These are phyloP conservation scores for Thinocorus orbignyianus DNA, from an alignment of 2,113 vertebrate genomes.

Conservation along the genomic window DNA sequence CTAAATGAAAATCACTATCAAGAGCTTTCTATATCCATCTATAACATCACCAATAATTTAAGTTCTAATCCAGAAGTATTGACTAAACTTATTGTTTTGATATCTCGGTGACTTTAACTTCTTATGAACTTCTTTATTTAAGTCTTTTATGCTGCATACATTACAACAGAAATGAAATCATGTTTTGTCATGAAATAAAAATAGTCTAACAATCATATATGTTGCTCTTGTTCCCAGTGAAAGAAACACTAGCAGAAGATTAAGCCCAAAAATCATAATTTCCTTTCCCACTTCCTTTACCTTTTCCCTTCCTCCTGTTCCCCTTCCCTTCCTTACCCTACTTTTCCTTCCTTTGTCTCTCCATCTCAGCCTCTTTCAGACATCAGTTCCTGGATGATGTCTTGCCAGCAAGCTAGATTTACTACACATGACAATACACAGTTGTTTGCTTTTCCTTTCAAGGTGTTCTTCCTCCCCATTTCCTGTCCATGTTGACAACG, in stretches of 20 bases:
- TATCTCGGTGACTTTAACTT: neutral
- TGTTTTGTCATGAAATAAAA: neutral
- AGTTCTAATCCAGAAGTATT: neutral
- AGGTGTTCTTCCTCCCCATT: neutral
- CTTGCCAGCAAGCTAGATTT: neutral
- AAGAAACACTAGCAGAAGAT: neutral
- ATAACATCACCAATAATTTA: neutral
- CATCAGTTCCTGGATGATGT: neutral
- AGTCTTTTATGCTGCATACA: neutral
- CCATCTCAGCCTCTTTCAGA: neutral
- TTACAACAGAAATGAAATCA: neutral
- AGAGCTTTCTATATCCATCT: neutral
- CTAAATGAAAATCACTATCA: neutral
- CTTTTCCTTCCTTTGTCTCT: neutral
- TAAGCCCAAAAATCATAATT: neutral
- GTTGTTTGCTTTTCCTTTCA: neutral
- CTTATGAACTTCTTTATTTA: neutral
- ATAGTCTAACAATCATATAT: neutral
- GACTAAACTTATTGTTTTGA: neutral
- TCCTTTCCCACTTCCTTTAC: neutral
- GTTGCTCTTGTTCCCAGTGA: neutral
- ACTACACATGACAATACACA: neutral
- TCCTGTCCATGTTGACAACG: neutral
- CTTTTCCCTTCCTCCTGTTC: neutral
- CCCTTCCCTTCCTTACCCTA: neutral